phyloP scores from a whole-genome alignment of 2,797 vertebrate species.

The Philypnodon macrostomus region DNA sequence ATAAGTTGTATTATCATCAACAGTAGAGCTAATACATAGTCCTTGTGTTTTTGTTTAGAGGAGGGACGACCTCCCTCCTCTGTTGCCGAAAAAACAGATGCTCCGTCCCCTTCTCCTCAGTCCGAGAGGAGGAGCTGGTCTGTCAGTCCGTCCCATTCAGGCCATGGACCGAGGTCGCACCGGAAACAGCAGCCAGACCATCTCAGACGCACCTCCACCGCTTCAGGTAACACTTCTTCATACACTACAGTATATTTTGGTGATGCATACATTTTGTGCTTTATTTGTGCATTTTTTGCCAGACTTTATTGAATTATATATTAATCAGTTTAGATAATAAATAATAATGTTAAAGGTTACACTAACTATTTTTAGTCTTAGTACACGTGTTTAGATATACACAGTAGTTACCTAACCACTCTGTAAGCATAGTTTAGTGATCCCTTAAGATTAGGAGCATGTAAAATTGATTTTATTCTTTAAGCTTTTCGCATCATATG shows the following conservation, averaged over 20 bases:
- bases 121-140: slow-evolving; percentile 79
- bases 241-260: not conserved
- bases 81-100: slow-evolving; percentile 78
- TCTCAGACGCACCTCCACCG: slow-evolving; percentile 80
- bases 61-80: slow-evolving; percentile 78
- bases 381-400: too few relatives aligned
- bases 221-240: slow-evolving; percentile 76
- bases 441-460: not conserved
- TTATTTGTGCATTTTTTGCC: not conserved
- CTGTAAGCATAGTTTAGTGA: not conserved
- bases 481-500: not conserved
- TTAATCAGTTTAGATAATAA: too few relatives aligned
- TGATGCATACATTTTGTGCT: not conserved
- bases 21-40: not conserved
- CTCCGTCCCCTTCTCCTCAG: slow-evolving; percentile 77
- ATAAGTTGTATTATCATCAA: not conserved
- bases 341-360: too few relatives aligned
- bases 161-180: slow-evolving; percentile 72
- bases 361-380: too few relatives aligned
- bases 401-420: not conserved
- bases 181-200: slow-evolving; percentile 84
- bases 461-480: not conserved
- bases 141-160: slow-evolving; percentile 79
- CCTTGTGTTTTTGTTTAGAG: slow-evolving; percentile 64
- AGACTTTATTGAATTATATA: not conserved